Conservation (phyloP, 1,140 invertebrate genomes). For the Phenacoccus solenopsis region DNA sequence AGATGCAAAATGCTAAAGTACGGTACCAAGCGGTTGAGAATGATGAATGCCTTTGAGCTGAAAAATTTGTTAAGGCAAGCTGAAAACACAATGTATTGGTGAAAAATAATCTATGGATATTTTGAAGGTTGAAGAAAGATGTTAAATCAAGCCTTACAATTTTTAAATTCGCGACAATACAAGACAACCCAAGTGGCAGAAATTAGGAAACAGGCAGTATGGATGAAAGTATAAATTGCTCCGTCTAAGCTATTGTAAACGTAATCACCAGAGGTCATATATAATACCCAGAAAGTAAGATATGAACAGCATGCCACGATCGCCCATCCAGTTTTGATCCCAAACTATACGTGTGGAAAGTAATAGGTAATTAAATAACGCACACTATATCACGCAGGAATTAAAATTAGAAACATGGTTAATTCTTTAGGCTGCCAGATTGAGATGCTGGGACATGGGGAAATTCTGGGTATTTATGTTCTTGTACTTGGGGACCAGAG, state of each 20-base stretch:
- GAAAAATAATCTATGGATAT: neutral
- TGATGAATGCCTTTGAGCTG: neutral
- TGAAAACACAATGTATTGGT: too few relatives aligned
- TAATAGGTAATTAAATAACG: too few relatives aligned
- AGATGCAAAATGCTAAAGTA: neutral
- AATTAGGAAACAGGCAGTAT: neutral
- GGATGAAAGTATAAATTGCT: neutral
- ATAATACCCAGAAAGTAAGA: too few relatives aligned
- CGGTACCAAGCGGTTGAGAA: neutral
- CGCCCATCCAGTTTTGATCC: neutral
- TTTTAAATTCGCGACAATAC: neutral
- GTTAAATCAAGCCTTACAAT: neutral
- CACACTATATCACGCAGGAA: too few relatives aligned
- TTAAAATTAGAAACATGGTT: too few relatives aligned
- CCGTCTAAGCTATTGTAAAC: neutral
- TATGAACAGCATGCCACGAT: neutral
- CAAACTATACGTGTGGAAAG: too few relatives aligned
- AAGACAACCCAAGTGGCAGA: neutral
- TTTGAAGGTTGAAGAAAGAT: neutral
- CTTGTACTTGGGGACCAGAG: too few relatives aligned
- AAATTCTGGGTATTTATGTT: too few relatives aligned
- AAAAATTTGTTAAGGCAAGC: too few relatives aligned
- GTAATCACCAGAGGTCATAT: too few relatives aligned
- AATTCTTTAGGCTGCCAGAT: too few relatives aligned
- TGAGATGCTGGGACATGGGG: too few relatives aligned